These are phyloP conservation scores for Scaptomyza pallida DNA, from an alignment of 1,140 invertebrate genomes.

Conservation along the genomic window DNA sequence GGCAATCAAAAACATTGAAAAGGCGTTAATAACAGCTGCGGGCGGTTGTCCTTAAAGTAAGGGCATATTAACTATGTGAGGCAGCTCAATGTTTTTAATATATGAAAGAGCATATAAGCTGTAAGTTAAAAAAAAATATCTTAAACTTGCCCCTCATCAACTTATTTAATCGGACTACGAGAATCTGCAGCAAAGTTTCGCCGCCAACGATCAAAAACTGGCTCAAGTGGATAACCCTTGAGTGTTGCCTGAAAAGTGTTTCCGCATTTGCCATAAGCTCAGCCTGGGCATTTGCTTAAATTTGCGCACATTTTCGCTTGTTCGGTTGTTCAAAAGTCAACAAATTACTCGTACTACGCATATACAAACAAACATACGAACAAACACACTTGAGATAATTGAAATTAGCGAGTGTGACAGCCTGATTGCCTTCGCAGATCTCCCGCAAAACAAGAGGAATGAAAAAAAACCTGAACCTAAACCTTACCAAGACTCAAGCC, in stretches of 20 bases:
- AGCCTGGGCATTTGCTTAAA: slow-evolving; percentile 13
- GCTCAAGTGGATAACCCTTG: slow-evolving; percentile 23
- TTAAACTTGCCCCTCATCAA: not conserved
- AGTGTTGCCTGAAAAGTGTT: slow-evolving; percentile 28
- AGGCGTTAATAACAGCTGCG: slow-evolving; percentile 39
- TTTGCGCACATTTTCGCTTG: slow-evolving; percentile 34
- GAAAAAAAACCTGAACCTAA: slow-evolving; percentile 25
- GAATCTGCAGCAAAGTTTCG: slow-evolving; percentile 28
- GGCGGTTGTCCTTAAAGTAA: slow-evolving; percentile 4
- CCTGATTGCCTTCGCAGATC: slow-evolving; percentile 73
- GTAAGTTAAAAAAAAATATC: not conserved
- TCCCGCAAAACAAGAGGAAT: slow-evolving; percentile 22
- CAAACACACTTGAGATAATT: slow-evolving; percentile 74
- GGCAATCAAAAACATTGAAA: slow-evolving; percentile 42
- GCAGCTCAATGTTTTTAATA: slow-evolving; percentile 1
- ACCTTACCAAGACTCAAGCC: slow-evolving; percentile 17
- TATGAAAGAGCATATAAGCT: slow-evolving; percentile 1
- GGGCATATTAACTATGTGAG: not conserved
- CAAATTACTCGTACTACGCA: slow-evolving; percentile 59
- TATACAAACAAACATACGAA: slow-evolving; percentile 45
- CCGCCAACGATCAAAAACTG: slow-evolving; percentile 22
- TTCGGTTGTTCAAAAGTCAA: slow-evolving; percentile 49
- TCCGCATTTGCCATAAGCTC: slow-evolving; percentile 32
- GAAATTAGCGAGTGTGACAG: slow-evolving; percentile 80
- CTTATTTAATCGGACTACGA: slow-evolving; percentile 26